These are phyloP conservation scores for Stenolophus ochropezus DNA, from an alignment of 2,888 invertebrate species.

Conservation along the genomic window DNA sequence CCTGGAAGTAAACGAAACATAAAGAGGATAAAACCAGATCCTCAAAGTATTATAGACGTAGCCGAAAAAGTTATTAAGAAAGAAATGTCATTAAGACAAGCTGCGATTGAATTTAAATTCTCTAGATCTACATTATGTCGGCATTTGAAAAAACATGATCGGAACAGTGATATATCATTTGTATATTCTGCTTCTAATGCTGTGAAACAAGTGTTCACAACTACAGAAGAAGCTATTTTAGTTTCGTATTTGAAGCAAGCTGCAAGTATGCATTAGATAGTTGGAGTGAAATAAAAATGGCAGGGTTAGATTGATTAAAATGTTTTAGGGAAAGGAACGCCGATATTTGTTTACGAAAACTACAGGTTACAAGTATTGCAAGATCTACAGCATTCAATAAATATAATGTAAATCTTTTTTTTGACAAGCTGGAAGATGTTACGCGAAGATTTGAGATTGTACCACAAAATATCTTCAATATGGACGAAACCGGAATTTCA, in stretches of 20 bases:
- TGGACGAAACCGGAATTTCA: neutral
- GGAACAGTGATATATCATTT: too few species aligned
- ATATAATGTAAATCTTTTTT: neutral
- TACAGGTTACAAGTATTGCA: slow-evolving; percentile 63
- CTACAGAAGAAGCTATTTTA: neutral
- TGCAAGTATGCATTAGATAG: neutral
- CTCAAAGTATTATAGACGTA: neutral
- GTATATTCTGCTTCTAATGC: too few species aligned
- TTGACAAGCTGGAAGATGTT: neutral
- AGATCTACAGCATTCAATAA: slow-evolving; percentile 57
- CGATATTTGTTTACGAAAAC: slow-evolving; percentile 55
- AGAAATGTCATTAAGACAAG: slow-evolving; percentile 10
- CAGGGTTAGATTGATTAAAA: slow-evolving; percentile 60
- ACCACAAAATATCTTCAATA: neutral
- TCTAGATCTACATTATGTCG: slow-evolving; percentile 18
- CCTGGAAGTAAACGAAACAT: slow-evolving; percentile 2
- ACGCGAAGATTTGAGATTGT: neutral
- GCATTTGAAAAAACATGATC: neutral
- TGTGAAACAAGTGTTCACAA: neutral
- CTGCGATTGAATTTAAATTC: neutral
- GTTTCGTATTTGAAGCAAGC: neutral
- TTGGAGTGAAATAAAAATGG: slow-evolving; percentile 56
- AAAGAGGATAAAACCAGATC: slow-evolving; percentile 15
- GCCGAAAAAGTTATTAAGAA: slow-evolving; percentile 1
- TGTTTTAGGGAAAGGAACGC: slow-evolving; percentile 60